Conservation (phyloP, 2,888 invertebrate species). For the Lobophora halterata region DNA sequence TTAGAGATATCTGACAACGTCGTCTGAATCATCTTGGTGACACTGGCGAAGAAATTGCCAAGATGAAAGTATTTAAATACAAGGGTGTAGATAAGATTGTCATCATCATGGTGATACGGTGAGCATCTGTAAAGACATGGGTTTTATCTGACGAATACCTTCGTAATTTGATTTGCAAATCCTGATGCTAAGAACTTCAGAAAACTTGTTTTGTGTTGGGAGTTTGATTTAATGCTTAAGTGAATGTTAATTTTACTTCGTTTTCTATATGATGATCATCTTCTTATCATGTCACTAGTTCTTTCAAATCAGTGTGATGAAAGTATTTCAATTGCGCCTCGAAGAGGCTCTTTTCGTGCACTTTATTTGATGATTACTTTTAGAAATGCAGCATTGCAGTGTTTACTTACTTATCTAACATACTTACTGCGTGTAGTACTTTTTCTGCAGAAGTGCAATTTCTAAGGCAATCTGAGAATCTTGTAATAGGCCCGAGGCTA, state of each 20-base stretch:
- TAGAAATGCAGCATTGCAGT: too few species aligned
- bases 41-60: background rate
- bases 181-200: background rate
- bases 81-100: conserved; percentile 12
- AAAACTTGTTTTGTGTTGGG: too few species aligned
- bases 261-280: too few species aligned
- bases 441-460: conserved; percentile 16
- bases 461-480: conserved; percentile 17
- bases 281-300: too few species aligned
- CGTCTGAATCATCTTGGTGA: conserved; percentile 38
- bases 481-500: conserved; percentile 17
- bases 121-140: background rate
- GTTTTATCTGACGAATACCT: conserved; percentile 6
- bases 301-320: too few species aligned
- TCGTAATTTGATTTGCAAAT: conserved; percentile 1
- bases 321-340: too few species aligned
- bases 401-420: too few species aligned
- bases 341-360: too few species aligned
- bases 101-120: conserved; percentile 12
- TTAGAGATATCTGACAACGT: conserved; percentile 45
- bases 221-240: too few species aligned
- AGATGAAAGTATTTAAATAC: conserved; percentile 28
- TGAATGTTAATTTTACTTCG: too few species aligned
- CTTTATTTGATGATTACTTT: too few species aligned
- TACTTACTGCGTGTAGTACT: too few species aligned